Conservation (phyloP, 2,888 invertebrate genomes). For the Andrena minutula region DNA sequence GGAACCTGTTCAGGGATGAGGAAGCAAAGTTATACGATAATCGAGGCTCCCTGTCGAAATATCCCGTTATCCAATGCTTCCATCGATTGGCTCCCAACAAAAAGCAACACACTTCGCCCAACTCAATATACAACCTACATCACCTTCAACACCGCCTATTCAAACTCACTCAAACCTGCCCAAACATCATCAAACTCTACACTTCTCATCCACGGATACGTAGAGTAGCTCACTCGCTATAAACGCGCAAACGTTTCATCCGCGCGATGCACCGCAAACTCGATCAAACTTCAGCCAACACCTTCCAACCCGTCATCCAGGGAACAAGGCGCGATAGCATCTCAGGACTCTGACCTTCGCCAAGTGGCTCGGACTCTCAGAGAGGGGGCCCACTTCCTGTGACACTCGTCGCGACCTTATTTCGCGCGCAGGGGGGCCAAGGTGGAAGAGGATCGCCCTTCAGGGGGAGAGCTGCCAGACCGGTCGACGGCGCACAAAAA, state of each 20-base stretch:
- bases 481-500: constrained; percentile 40
- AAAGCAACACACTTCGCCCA: no score
- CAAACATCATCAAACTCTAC: background rate
- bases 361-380: background rate
- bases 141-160: background rate
- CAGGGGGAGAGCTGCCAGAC: constrained; percentile 47
- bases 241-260: no score
- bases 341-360: constrained; percentile 14
- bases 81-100: constrained; percentile 11
- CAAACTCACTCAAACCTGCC: background rate
- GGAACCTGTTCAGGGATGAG: constrained; percentile 29
- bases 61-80: constrained; percentile 6
- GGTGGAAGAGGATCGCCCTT: constrained; percentile 55
- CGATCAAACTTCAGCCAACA: background rate
- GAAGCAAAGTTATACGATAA: background rate
- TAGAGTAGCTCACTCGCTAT: no score
- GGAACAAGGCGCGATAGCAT: background rate
- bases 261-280: no score
- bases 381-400: constrained; percentile 55
- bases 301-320: background rate
- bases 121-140: no score
- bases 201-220: background rate
- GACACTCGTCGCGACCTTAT: constrained; percentile 58
- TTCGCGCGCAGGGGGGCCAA: constrained; percentile 34
- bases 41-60: constrained; percentile 29